Base-by-base conservation (phyloP, 2,888 invertebrate genomes). In the Lordiphosa fenestrarum region DNA sequence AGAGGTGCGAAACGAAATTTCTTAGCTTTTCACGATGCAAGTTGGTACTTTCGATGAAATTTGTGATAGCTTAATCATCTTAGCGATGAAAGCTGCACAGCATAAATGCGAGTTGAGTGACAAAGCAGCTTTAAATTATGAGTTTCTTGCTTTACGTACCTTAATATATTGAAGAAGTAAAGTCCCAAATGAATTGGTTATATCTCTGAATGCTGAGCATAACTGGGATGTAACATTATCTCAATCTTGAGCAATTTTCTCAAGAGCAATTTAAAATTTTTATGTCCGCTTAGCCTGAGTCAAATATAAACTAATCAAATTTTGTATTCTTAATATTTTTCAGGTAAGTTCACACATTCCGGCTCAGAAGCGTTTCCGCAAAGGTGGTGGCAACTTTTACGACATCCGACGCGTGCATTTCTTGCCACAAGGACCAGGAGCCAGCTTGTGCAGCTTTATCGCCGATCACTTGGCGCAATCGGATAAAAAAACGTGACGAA, bases 321-420 rank as follows among this genome's bases (percentile, higher is more conserved):
- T 35, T 55, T 54, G 37, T 42, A 25, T 46, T 19, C 35, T 49
- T 25, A 44, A 51, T 53, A 37, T 37, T 10, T 65, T 65, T 10
- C 68, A 65, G 65, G 65, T 65, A 65, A 65, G 65, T 65, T 67
- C 55, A 55, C 56, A 62, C 30, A 63, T 51, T 47, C 40, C 30
- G 40, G 15, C 13, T 13, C 4, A 10, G 13, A 36, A 33, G 42
- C 37, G 40, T 19, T 12, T 30, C 35, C 12, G 12, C 50, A 51
- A 36, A 36, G 44, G 67, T 55, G 53, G 62, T 63, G 61, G 68
- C 62, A 67, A 81, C 73, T 77, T 71, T 73, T 66, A 82, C 69
- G 69, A 74, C 61, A 65, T 77, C 70, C 71, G 62, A 63, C 60
- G 76, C 76, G 73, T 83, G 80, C 85, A 81, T 80, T 81, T 85